Conservation (phyloP, 2,888 invertebrate genomes). For the Hypomecis punctinalis region DNA sequence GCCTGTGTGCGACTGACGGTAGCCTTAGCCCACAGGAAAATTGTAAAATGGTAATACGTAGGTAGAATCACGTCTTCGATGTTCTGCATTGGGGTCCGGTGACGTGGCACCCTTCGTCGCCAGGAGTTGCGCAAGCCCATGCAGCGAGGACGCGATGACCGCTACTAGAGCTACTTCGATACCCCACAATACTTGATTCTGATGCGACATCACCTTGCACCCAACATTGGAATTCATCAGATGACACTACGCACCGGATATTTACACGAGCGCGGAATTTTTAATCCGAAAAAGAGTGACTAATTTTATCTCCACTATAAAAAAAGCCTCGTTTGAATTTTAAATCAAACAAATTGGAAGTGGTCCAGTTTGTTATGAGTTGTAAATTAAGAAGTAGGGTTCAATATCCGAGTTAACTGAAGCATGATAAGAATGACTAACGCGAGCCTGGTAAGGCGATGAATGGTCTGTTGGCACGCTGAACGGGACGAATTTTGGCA, state of each 20-base stretch:
- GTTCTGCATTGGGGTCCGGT: slow-evolving; percentile 57
- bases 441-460: slow-evolving; percentile 24
- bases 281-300: slow-evolving; percentile 15
- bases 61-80: slow-evolving; percentile 68
- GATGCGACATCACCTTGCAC: slow-evolving; percentile 45
- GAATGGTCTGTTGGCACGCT: slow-evolving; percentile 27
- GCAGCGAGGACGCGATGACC: slow-evolving; percentile 67
- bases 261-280: slow-evolving; percentile 38
- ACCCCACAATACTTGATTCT: slow-evolving; percentile 51
- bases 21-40: slow-evolving; percentile 68
- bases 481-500: slow-evolving; percentile 29
- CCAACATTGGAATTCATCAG: slow-evolving; percentile 43
- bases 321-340: slow-evolving; percentile 9
- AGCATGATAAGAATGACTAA: slow-evolving; percentile 33
- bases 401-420: slow-evolving; percentile 31
- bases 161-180: slow-evolving; percentile 36
- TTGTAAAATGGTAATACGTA: slow-evolving; percentile 67
- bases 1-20: slow-evolving; percentile 41
- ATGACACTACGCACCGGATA: slow-evolving; percentile 44
- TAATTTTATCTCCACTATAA: slow-evolving; percentile 14
- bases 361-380: slow-evolving; percentile 3
- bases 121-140: slow-evolving; percentile 65
- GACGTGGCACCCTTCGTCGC: slow-evolving; percentile 64
- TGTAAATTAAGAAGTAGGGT: slow-evolving; percentile 21
- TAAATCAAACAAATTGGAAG: slow-evolving; percentile 9